Evolutionary conservation across 1,140 invertebrate species (phyloP).

Genomic region (Ostrea edulis): DNA sequence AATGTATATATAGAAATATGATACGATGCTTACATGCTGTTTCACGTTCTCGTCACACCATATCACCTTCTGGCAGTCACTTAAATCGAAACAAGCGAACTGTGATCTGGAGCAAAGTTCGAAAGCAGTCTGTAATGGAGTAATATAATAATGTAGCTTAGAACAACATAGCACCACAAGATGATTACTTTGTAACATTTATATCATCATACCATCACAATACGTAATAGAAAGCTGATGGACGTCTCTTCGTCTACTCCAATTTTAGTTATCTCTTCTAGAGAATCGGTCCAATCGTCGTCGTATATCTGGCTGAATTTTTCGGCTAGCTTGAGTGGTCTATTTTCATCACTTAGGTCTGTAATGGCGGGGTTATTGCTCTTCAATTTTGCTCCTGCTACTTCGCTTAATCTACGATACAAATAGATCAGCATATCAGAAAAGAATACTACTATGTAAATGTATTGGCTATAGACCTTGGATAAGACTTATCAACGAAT

Average conservation of each 20-base stretch:
- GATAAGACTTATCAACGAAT: too few species aligned
- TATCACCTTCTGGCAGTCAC: background rate
- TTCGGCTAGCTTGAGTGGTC: slow-evolving; percentile 46
- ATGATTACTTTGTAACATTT: too few species aligned
- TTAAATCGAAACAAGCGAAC: background rate
- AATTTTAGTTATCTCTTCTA: background rate
- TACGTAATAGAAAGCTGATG: background rate
- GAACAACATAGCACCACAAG: too few species aligned
- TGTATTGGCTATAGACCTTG: too few species aligned
- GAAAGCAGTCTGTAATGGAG: background rate
- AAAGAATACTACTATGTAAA: too few species aligned
- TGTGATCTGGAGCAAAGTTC: background rate
- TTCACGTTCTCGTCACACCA: background rate
- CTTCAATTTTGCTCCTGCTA: slow-evolving; percentile 42
- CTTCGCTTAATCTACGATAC: slow-evolving; percentile 40
- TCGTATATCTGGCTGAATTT: slow-evolving; percentile 49
- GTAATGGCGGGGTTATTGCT: slow-evolving; percentile 44
- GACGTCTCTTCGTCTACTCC: background rate
- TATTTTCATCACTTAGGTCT: slow-evolving; percentile 47
- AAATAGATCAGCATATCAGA: background rate
- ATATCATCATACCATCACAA: background rate
- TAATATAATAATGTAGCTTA: too few species aligned
- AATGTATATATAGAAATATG: background rate
- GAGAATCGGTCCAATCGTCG: slow-evolving; percentile 42
- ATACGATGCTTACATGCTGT: background rate